Conservation (phyloP, 1,140 invertebrate species). For the Tetranychus urticae region DNA sequence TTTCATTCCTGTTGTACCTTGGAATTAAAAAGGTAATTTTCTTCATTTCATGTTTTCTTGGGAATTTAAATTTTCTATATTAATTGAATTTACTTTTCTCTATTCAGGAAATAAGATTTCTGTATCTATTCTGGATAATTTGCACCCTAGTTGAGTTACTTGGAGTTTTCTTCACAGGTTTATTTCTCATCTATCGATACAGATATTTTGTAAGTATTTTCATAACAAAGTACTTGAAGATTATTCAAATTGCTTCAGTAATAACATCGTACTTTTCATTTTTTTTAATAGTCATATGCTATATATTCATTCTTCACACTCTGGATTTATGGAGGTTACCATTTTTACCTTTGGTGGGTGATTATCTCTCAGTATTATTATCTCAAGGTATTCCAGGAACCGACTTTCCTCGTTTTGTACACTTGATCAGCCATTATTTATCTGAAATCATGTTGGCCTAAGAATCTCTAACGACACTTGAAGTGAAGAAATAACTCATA, state of each 20-base stretch:
- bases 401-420: slow-evolving; percentile 8
- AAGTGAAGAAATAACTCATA: no score
- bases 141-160: background rate
- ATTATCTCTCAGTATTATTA: slow-evolving; percentile 8
- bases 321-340: background rate
- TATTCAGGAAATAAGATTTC: background rate
- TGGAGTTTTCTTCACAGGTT: background rate
- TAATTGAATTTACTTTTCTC: background rate
- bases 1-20: slow-evolving; percentile 4
- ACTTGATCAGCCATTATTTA: background rate
- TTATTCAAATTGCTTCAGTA: background rate
- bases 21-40: slow-evolving; percentile 4
- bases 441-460: no score
- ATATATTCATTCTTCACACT: slow-evolving; percentile 3
- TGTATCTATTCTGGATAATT: background rate
- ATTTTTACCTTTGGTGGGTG: slow-evolving; percentile 6
- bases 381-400: slow-evolving; percentile 9
- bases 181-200: background rate
- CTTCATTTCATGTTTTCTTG: background rate
- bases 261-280: background rate
- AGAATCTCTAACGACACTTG: no score
- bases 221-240: background rate
- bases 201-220: background rate
- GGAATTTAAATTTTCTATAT: background rate
- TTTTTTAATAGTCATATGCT: slow-evolving; percentile 4